Percentiles rank a stretch among this genome's conserved stretches.
Evolutionary conservation across 2,113 vertebrate genomes (phyloP).

Genomic region (Zingel zingel): DNA sequence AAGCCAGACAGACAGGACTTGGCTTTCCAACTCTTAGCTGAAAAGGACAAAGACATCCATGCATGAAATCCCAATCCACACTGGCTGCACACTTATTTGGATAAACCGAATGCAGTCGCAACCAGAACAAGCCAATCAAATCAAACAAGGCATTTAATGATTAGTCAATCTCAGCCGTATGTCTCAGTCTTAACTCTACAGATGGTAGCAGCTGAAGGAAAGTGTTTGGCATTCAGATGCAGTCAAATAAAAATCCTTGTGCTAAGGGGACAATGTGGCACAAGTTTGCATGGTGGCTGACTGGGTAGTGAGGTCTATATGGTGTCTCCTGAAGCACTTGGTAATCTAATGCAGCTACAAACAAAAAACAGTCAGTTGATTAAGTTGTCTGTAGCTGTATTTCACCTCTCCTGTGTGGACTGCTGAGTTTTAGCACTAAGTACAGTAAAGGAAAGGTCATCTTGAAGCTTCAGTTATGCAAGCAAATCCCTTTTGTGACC

Average conservation of each 20-base stretch:
- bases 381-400: neutral
- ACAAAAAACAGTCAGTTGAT: neutral
- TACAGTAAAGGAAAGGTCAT: neutral
- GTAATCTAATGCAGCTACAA: neutral
- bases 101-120: constrained; percentile 33
- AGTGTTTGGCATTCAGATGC: neutral
- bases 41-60: constrained; percentile 17
- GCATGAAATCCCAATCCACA: constrained; percentile 48
- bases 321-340: neutral
- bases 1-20: constrained; percentile 36
- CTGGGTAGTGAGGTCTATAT: neutral
- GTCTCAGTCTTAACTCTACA: constrained; percentile 22
- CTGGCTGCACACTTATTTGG: constrained; percentile 34
- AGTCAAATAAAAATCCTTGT: neutral
- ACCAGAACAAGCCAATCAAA: constrained; percentile 47
- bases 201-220: constrained; percentile 14
- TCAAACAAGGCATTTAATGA: constrained; percentile 56
- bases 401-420: neutral
- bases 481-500: constrained; percentile 25
- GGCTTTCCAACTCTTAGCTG: constrained; percentile 17
- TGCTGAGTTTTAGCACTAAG: neutral
- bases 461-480: constrained; percentile 34
- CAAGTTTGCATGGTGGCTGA: neutral
- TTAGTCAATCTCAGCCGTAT: constrained; percentile 19
- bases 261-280: neutral